Conservation (phyloP, 1,140 invertebrate species). For the Hypothenemus hampei region DNA sequence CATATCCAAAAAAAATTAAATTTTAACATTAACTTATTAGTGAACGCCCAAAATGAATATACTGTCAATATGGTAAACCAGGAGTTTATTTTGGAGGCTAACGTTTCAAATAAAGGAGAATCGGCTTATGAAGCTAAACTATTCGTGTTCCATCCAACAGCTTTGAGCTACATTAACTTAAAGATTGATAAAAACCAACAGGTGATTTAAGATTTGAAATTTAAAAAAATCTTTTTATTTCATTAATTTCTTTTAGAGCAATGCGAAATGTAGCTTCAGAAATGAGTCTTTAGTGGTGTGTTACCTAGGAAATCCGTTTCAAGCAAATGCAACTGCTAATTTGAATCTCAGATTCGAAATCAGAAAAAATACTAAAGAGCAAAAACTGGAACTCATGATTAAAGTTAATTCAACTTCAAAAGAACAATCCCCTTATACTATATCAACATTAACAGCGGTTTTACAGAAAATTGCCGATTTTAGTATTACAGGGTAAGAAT, state of each 20-base stretch:
- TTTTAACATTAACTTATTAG: no score
- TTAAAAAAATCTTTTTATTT: not conserved
- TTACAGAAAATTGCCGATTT: conserved; percentile 81
- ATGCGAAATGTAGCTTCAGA: conserved; percentile 57
- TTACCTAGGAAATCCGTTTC: conserved; percentile 85
- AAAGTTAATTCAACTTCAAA: conserved; percentile 85
- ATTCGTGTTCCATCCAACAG: conserved; percentile 71
- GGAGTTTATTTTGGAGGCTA: conserved; percentile 71
- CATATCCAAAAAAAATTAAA: not conserved
- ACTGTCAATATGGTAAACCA: conserved; percentile 47
- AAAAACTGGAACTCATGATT: conserved; percentile 64
- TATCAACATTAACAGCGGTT: conserved; percentile 52
- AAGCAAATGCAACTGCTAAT: conserved; percentile 54
- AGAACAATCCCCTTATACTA: conserved; percentile 56
- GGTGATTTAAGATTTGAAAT: conserved; percentile 8
- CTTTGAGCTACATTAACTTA: conserved; percentile 66
- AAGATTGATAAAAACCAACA: conserved; percentile 26
- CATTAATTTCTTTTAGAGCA: conserved; percentile 22
- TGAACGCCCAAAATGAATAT: conserved; percentile 14
- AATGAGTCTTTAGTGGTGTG: conserved; percentile 74
- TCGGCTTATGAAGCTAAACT: conserved; percentile 88
- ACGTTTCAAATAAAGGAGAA: conserved; percentile 73
- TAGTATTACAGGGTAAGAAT: conserved; percentile 67
- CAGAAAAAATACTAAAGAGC: conserved; percentile 62
- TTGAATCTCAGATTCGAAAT: conserved; percentile 77